Evolutionary conservation across 2,797 vertebrate genomes (phyloP).

Genomic region (Threskiornis aethiopicus): DNA sequence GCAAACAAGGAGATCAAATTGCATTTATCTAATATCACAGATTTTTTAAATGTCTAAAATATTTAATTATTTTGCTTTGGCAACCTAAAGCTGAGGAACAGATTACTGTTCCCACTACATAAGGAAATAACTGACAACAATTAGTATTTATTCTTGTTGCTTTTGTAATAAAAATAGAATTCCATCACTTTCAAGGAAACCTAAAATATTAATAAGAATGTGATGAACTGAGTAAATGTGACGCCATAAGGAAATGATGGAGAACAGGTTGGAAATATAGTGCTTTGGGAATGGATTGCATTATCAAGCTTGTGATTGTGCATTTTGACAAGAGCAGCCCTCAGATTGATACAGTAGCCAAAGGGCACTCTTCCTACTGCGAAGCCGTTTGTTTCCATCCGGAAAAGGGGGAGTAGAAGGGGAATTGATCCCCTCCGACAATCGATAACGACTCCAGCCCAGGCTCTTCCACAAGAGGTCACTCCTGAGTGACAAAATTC

Average conservation of each 20-base stretch:
- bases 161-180: constrained; percentile 73
- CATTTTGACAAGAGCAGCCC: constrained; percentile 69
- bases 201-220: constrained; percentile 72
- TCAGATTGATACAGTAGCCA: constrained; percentile 69
- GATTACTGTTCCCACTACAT: constrained; percentile 67
- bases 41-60: constrained; percentile 64
- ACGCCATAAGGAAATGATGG: constrained; percentile 72
- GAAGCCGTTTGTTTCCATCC: constrained; percentile 55
- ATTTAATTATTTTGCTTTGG: constrained; percentile 70
- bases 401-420: background rate
- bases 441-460: background rate
- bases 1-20: constrained; percentile 69
- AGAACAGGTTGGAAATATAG: constrained; percentile 70
- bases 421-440: constrained; percentile 32
- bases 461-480: constrained; percentile 34
- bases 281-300: constrained; percentile 68
- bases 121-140: constrained; percentile 69
- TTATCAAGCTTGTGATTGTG: constrained; percentile 66
- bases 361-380: constrained; percentile 65
- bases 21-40: constrained; percentile 68
- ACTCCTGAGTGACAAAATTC: background rate
- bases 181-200: constrained; percentile 70
- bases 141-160: constrained; percentile 72
- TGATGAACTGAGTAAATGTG: constrained; percentile 70
- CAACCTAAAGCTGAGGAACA: constrained; percentile 62